phyloP scores from a whole-genome alignment of 2,888 invertebrate species.

The Plemyria rubiginata region DNA sequence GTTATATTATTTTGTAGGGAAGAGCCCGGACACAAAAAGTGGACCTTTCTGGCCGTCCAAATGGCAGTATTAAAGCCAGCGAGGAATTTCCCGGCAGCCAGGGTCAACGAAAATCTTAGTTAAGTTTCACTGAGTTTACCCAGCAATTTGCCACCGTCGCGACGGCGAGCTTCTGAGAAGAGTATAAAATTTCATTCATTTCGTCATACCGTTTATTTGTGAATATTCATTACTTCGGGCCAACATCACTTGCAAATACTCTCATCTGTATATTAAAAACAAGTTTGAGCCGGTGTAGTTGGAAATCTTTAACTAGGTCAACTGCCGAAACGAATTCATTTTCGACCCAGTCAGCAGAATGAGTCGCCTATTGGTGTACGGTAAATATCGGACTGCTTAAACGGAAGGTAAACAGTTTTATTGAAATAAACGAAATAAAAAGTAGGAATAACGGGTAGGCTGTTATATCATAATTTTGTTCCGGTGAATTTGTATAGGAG shows the following conservation, averaged over 20 bases:
- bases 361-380: slow-evolving; percentile 19
- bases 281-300: slow-evolving; percentile 22
- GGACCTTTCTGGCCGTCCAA: slow-evolving; percentile 66
- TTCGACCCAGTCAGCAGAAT: slow-evolving; percentile 25
- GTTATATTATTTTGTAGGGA: slow-evolving; percentile 70
- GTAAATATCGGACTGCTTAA: slow-evolving; percentile 16
- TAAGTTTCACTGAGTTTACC: slow-evolving; percentile 44
- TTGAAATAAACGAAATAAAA: not conserved
- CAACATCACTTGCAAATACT: slow-evolving; percentile 21
- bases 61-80: slow-evolving; percentile 70
- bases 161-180: slow-evolving; percentile 15
- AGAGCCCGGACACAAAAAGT: slow-evolving; percentile 65
- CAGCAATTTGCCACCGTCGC: slow-evolving; percentile 29
- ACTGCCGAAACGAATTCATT: slow-evolving; percentile 27
- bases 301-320: slow-evolving; percentile 27
- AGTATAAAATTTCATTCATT: slow-evolving; percentile 13
- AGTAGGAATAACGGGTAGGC: no score
- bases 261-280: slow-evolving; percentile 30
- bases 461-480: no score
- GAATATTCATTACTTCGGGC: slow-evolving; percentile 24
- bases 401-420: slow-evolving; percentile 4
- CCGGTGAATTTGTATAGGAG: no score
- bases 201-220: slow-evolving; percentile 16
- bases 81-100: slow-evolving; percentile 49
- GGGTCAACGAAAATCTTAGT: slow-evolving; percentile 51